Evolutionary conservation across 2,113 vertebrate genomes (phyloP).

Genomic region (Pleuronectes platessa): DNA sequence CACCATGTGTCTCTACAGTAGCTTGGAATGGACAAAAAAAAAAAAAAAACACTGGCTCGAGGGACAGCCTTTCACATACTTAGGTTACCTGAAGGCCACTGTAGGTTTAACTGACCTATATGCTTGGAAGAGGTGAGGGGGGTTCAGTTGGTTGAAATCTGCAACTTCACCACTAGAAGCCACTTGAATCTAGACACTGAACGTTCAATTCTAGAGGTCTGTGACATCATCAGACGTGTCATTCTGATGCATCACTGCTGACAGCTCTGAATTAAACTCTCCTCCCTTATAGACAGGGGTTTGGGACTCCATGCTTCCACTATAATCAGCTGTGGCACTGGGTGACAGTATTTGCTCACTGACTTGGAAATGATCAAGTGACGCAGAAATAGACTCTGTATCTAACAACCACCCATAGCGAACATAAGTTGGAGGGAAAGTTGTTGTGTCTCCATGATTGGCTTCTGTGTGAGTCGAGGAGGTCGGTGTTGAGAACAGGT

Average conservation of each 20-base stretch:
- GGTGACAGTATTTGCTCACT: slow-evolving; percentile 64
- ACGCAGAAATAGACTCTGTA: slow-evolving; percentile 82
- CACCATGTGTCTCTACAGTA: not conserved
- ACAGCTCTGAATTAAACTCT: slow-evolving; percentile 55
- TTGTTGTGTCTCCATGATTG: slow-evolving; percentile 5
- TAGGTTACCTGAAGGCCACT: not conserved
- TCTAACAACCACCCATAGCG: slow-evolving; percentile 69
- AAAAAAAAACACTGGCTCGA: no score
- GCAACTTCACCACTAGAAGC: not conserved
- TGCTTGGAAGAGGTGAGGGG: not conserved
- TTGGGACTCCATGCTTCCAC: slow-evolving; percentile 6
- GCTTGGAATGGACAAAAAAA: not conserved
- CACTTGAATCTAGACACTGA: not conserved
- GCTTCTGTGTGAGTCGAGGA: slow-evolving; percentile 63
- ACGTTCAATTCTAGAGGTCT: slow-evolving; percentile 80
- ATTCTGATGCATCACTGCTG: slow-evolving; percentile 62
- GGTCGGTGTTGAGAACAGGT: slow-evolving; percentile 84
- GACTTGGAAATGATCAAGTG: slow-evolving; percentile 80
- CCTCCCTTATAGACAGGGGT: slow-evolving; percentile 28
- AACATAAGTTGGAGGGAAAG: slow-evolving; percentile 39
- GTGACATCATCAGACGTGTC: slow-evolving; percentile 85
- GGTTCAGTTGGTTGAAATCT: not conserved
- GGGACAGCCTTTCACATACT: not conserved
- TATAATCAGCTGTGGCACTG: slow-evolving; percentile 27
- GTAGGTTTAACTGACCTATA: not conserved